phyloP scores from a whole-genome alignment of 2,113 vertebrate species.

The Electrona antarctica region DNA sequence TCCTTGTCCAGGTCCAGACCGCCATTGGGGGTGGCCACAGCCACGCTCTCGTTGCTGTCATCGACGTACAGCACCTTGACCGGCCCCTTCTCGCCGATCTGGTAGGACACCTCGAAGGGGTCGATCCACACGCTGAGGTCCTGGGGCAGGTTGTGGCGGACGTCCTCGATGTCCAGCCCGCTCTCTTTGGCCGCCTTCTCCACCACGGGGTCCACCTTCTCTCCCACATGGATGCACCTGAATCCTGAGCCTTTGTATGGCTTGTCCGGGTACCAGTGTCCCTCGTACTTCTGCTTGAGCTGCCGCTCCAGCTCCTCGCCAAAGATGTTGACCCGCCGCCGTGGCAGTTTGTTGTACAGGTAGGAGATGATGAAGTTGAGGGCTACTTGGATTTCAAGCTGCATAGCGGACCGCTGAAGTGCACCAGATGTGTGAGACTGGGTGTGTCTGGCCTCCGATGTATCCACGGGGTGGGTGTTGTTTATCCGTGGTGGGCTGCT shows the following conservation, averaged over 20 bases:
- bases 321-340: slow-evolving; percentile 97
- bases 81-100: slow-evolving; percentile 97
- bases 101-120: slow-evolving; percentile 97
- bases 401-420: slow-evolving; percentile 92
- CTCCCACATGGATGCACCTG: slow-evolving; percentile 96
- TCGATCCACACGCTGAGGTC: slow-evolving; percentile 99
- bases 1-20: slow-evolving; percentile 96
- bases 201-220: slow-evolving; percentile 97
- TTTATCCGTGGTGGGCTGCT: slow-evolving; percentile 72
- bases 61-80: slow-evolving; percentile 98
- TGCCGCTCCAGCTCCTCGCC: slow-evolving; percentile 97
- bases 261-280: slow-evolving; percentile 99
- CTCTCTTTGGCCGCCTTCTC: slow-evolving; percentile 98
- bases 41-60: slow-evolving; percentile 89
- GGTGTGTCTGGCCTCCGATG: slow-evolving; percentile 58
- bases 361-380: slow-evolving; percentile 99
- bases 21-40: slow-evolving; percentile 67
- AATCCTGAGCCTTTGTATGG: slow-evolving; percentile 98
- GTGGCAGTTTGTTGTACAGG: slow-evolving; percentile 98
- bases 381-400: slow-evolving; percentile 99
- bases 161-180: slow-evolving; percentile 95
- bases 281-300: slow-evolving; percentile 97
- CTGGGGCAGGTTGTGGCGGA: slow-evolving; percentile 97
- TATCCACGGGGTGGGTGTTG: slow-evolving; percentile 60
- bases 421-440: slow-evolving; percentile 73